Evolutionary conservation across 2,113 vertebrate species (phyloP).

Genomic region (Aegotheles bennettii): DNA sequence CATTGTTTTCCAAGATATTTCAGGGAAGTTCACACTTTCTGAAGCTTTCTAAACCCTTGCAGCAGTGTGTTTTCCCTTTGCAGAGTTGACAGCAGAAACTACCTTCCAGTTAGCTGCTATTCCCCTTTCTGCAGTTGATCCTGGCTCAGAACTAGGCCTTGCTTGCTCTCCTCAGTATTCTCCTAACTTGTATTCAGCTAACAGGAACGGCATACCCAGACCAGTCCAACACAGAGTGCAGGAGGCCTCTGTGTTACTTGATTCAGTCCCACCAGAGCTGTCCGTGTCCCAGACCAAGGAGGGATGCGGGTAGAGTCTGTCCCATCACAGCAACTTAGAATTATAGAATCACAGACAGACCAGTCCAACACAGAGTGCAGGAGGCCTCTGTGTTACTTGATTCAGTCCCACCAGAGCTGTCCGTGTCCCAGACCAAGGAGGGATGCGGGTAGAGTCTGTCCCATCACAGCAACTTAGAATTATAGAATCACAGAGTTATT

Average conservation of each 20-base stretch:
- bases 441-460: neutral
- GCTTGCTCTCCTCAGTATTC: neutral
- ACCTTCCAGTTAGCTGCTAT: neutral
- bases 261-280: neutral
- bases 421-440: neutral
- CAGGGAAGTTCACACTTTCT: neutral
- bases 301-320: neutral
- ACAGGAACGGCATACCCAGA: neutral
- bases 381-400: neutral
- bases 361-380: neutral
- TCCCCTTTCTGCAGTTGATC: neutral
- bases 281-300: fast-evolving
- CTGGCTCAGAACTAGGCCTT: neutral
- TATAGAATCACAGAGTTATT: too few species aligned
- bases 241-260: neutral
- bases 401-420: neutral
- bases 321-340: fast-evolving
- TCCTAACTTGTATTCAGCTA: neutral
- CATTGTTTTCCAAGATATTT: neutral
- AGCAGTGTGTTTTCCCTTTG: neutral
- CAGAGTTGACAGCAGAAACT: neutral
- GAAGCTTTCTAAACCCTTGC: neutral
- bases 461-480: fast-evolving
- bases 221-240: neutral
- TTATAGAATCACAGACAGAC: too few species aligned